Evolutionary conservation across 1,140 invertebrate genomes (phyloP), one percentile per base, ranked within the genome.

Genomic region (Lepidurus couesii): DNA sequence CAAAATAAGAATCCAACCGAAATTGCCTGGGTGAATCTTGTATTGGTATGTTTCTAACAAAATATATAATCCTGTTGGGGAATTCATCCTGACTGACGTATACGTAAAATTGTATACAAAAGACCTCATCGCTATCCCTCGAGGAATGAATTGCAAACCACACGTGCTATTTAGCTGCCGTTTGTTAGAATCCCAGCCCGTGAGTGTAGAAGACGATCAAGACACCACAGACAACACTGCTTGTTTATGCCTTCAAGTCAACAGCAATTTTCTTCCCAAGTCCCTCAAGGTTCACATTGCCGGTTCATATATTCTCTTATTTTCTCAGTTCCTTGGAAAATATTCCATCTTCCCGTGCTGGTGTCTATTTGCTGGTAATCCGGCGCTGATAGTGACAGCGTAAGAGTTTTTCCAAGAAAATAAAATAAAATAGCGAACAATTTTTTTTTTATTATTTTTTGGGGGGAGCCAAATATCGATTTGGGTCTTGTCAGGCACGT

Each of bases 91-190:
- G 53, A 65, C 16, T 7, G 21, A 65, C 13, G 7, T 65, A 13
- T n/a, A 65, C 21, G 53, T 16, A 16, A 65, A n/a, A 65, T 65
- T 65, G 53, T 65, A 65, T 65, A 13, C 53, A 21, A 65, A 16
- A 65, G 21, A 21, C 21, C 53, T n/a, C 16, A 65, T 65, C 21
- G 10, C 21, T 65, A 65, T 65, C n/a, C 53, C 53, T 65, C 16
- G 53, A 65, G 53, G n/a, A 65, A 65, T 65, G 53, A 65, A 34
- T 16, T 65, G 53, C 53, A 21, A 65, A 65, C 53, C 53, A 65
- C 53, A 65, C 53, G 13, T 65, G 53, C 53, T 65, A 21, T 65
- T 65, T 65, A 65, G 53, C 53, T 65, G 53, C 13, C 53, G 8
- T 65, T 65, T 65, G 6, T 65, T 21, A 65, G 47, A 65, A 65